phyloP scores from a whole-genome alignment of 2,888 invertebrate genomes.

The Endomychus coccineus region DNA sequence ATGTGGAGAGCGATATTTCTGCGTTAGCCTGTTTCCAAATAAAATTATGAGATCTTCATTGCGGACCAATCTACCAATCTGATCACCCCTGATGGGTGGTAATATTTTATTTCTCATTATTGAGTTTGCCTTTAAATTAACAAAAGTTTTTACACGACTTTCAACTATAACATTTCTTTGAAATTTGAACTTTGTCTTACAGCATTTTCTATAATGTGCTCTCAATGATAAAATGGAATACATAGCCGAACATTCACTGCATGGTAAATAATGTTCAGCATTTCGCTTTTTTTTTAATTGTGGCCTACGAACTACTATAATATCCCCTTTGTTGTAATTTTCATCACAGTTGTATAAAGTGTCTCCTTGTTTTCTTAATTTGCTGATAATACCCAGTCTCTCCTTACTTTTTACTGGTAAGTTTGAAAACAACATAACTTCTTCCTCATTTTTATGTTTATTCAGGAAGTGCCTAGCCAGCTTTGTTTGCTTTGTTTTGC shows the following conservation, averaged over 20 bases:
- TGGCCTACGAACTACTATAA: slow-evolving; percentile 22
- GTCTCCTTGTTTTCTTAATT: slow-evolving; percentile 21
- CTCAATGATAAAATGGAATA: slow-evolving; percentile 19
- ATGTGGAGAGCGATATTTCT: slow-evolving; percentile 17
- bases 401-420: no score
- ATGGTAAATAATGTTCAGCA: slow-evolving; percentile 18
- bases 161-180: no score
- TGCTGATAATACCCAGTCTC: slow-evolving; percentile 13
- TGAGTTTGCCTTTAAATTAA: no score
- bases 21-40: slow-evolving; percentile 20
- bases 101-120: slow-evolving; percentile 15
- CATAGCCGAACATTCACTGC: slow-evolving; percentile 19
- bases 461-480: no score
- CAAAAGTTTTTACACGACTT: no score
- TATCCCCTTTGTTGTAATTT: slow-evolving; percentile 19
- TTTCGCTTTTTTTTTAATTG: slow-evolving; percentile 9
- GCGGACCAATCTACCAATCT: slow-evolving; percentile 15
- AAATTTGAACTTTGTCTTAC: no score
- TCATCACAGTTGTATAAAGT: slow-evolving; percentile 19
- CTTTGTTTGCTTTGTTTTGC: no score
- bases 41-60: slow-evolving; percentile 21
- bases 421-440: no score
- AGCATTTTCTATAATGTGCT: slow-evolving; percentile 14
- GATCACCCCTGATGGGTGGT: slow-evolving; percentile 20
- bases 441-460: no score